Evolutionary conservation across 2,888 invertebrate genomes (phyloP), one percentile per base, ranked within the genome.

Genomic region (Drosophila melanosoma): DNA sequence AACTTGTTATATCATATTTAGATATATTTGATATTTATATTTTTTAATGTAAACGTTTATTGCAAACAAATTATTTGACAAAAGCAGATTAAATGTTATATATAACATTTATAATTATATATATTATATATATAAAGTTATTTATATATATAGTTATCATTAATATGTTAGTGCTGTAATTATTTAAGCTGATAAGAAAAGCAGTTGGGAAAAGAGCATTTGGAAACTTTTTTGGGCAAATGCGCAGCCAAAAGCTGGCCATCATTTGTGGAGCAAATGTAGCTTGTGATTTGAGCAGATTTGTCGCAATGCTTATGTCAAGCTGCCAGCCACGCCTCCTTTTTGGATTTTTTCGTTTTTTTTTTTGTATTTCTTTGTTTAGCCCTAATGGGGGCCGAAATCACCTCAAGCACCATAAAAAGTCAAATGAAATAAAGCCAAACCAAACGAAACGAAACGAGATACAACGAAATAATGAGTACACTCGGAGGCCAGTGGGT

Each of bases 341-440:
- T 0, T 40, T 15, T 3, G 7, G 36, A 36, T 15, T 20, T 6
- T 40, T 11, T 8, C 3, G 7, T 15, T 7, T 1, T 40, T 42
- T 12, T 20, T 42, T 12, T 4, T 45, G 12, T 15, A 15, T 45
- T 23, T 45, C 45, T 45, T 45, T 45, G 45, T 45, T 45, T 51
- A 35, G 26, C 65, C 45, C 62, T 71, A 75, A 78, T 73, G 56
- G 64, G 74, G 69, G 60, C 76, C 74, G 83, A 81, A 88, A 88
- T 82, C 90, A 90, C 90, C 90, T 90, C 88, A 82, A 83, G 78
- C 69, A 75, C 86, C 76, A 89, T 88, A 90, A 90, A 89, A 85
- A 82, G 69, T 70, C 77, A 83, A 89, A 88, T 88, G 82, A 83
- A 82, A 81, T 76, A 76, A 88, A 71, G 69, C 67, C 85, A 78